phyloP scores from a whole-genome alignment of 2,888 invertebrate species.

The Cheilosia impressa region DNA sequence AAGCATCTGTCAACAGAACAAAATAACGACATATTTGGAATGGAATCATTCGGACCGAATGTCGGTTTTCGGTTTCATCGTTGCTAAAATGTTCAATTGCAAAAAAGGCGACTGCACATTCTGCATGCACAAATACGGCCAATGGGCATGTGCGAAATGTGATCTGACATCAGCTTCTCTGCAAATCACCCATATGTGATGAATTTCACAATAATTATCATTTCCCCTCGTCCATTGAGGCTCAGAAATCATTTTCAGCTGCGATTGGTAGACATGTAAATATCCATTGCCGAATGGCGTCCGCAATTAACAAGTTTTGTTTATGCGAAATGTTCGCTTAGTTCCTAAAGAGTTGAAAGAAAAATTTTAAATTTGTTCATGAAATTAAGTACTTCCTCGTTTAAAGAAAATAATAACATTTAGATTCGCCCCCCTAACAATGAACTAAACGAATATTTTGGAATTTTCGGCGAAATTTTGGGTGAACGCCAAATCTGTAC shows the following conservation, averaged over 20 bases:
- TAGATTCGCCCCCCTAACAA: background rate
- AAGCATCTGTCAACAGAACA: background rate
- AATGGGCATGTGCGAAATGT: no score
- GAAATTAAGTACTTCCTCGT: background rate
- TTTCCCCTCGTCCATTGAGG: no score
- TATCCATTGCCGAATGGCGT: background rate
- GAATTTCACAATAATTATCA: no score
- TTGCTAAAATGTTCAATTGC: no score
- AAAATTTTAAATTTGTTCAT: no score
- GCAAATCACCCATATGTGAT: no score
- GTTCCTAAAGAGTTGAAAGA: background rate
- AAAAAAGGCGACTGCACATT: no score
- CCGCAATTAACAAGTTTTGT: background rate
- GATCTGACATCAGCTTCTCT: no score
- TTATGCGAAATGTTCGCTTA: background rate
- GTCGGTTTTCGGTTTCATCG: background rate
- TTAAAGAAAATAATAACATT: background rate
- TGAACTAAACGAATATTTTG: background rate
- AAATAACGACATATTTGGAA: background rate
- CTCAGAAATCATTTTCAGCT: background rate
- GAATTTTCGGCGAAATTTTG: background rate
- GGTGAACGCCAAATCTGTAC: slow-evolving; percentile 2
- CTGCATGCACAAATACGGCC: no score
- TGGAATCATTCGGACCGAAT: background rate
- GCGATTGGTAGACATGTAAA: background rate